These are phyloP conservation scores for Probaryconus sp. DNA, from an alignment of 1,140 invertebrate genomes.

Conservation along the genomic window DNA sequence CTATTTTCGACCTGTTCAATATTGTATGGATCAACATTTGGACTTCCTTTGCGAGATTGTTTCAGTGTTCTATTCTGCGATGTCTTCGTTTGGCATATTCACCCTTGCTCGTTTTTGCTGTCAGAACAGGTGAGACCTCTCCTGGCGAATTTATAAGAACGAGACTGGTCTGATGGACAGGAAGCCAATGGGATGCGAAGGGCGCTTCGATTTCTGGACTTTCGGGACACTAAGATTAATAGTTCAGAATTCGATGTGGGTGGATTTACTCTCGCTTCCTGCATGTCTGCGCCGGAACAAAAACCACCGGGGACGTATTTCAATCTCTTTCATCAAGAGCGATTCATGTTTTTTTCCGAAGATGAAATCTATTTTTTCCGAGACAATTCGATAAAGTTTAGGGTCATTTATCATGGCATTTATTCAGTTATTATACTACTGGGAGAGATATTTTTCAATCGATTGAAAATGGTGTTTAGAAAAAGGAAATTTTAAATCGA, in stretches of 20 bases:
- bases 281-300: background rate
- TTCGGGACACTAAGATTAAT: conserved; percentile 21
- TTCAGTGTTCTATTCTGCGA: conserved; percentile 5
- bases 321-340: conserved; percentile 13
- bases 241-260: conserved; percentile 13
- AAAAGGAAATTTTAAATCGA: too few relatives aligned
- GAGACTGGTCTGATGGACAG: conserved; percentile 8
- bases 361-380: conserved; percentile 16
- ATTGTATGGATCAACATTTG: conserved; percentile 32
- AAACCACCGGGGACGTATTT: conserved; percentile 8
- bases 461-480: too few relatives aligned
- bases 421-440: too few relatives aligned
- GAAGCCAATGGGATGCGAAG: background rate
- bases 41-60: conserved; percentile 32
- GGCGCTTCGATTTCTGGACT: conserved; percentile 9
- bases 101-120: background rate
- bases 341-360: conserved; percentile 2
- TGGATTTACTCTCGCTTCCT: conserved; percentile 1
- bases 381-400: too few relatives aligned
- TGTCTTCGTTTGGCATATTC: background rate
- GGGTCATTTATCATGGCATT: too few relatives aligned
- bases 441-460: too few relatives aligned
- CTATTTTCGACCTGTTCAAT: conserved; percentile 66
- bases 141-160: conserved; percentile 15
- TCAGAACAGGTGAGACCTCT: conserved; percentile 20